Conservation (phyloP, 1,140 invertebrate species). For the Gyrodactylus bullatarudis region DNA sequence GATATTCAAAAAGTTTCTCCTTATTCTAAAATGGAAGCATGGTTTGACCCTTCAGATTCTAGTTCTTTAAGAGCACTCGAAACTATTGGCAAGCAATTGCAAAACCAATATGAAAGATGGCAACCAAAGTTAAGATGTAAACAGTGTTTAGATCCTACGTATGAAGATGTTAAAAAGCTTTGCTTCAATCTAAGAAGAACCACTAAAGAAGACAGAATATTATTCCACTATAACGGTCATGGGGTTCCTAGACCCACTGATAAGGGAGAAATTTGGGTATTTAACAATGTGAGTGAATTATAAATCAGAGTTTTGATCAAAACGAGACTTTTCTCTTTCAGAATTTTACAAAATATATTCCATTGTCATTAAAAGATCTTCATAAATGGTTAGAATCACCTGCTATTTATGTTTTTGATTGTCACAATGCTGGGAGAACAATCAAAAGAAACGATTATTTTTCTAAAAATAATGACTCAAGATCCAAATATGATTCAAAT, state of each 20-base stretch:
- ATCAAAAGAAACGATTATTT: background rate
- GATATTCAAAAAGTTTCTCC: constrained; percentile 84
- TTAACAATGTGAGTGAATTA: constrained; percentile 42
- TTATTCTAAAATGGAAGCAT: constrained; percentile 69
- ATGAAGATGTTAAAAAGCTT: constrained; percentile 84
- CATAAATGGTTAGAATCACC: constrained; percentile 95
- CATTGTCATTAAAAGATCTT: constrained; percentile 76
- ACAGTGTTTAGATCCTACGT: constrained; percentile 70
- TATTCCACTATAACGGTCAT: constrained; percentile 98
- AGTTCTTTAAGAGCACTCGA: constrained; percentile 2
- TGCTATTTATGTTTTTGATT: constrained; percentile 95
- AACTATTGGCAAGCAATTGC: constrained; percentile 14
- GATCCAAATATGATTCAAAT: too few relatives aligned
- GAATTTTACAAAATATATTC: constrained; percentile 94
- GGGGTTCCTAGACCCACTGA: constrained; percentile 83
- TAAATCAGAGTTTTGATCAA: constrained; percentile 3
- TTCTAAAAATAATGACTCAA: too few relatives aligned
- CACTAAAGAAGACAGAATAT: constrained; percentile 83
- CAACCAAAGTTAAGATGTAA: constrained; percentile 59
- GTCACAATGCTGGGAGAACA: constrained; percentile 74
- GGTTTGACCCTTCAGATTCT: constrained; percentile 32
- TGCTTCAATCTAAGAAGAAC: constrained; percentile 70
- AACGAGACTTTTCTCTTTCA: constrained; percentile 15
- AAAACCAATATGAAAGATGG: constrained; percentile 73
- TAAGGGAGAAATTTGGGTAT: constrained; percentile 98